Percentiles rank a stretch among this genome's conserved stretches.
phyloP scores from a whole-genome alignment of 2,113 vertebrate species.

The Picathartes gymnocephalus region DNA sequence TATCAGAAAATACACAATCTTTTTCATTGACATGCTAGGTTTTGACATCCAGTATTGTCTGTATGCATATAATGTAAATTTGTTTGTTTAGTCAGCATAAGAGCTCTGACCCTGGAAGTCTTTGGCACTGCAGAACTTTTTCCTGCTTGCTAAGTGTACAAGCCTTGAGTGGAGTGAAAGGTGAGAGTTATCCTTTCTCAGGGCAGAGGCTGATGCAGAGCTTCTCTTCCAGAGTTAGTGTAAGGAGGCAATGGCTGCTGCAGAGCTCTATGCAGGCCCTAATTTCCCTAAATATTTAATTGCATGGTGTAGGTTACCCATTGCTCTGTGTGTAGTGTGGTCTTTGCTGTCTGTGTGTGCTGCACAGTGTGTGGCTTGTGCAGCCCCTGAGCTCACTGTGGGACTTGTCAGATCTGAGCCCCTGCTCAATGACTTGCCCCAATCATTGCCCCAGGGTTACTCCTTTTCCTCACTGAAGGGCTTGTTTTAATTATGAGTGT shows the following conservation, averaged over 20 bases:
- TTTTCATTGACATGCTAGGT: background rate
- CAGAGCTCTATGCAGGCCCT: background rate
- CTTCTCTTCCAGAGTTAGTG: background rate
- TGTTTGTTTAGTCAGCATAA: background rate
- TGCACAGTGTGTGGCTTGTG: background rate
- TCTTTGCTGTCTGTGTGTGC: background rate
- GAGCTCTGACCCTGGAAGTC: background rate
- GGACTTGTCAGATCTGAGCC: background rate
- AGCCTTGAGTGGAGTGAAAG: background rate
- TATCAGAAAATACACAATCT: background rate
- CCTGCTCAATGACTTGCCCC: background rate
- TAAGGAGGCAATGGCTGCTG: background rate
- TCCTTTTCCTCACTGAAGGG: background rate
- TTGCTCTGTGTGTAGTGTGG: background rate
- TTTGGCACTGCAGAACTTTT: background rate
- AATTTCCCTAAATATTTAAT: slow-evolving; percentile 9
- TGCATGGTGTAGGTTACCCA: background rate
- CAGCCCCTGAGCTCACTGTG: background rate
- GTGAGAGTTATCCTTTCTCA: background rate
- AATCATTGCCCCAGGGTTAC: background rate
- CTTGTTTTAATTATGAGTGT: background rate
- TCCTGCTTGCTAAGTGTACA: background rate
- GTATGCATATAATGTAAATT: background rate
- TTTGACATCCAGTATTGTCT: background rate
- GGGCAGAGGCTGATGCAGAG: background rate